Evolutionary conservation across 1,140 invertebrate genomes (phyloP).

Genomic region (Chironomus tepperi): DNA sequence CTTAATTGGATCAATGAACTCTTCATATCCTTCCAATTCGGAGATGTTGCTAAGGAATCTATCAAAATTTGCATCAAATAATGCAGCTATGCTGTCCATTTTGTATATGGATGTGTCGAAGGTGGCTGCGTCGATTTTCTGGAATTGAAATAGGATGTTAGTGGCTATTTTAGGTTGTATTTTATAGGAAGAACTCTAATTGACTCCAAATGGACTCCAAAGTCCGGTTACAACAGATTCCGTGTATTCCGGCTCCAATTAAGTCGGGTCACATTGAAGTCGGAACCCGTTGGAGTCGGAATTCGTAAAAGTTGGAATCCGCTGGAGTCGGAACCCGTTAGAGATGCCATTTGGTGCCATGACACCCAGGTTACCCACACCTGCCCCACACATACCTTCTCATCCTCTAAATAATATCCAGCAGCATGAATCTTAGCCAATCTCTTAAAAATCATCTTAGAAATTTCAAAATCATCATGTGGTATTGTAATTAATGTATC

Average conservation of each 20-base stretch:
- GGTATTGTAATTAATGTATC: neutral
- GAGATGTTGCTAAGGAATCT: neutral
- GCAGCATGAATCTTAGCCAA: conserved; percentile 19
- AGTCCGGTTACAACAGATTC: too few species aligned
- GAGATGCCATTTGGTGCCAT: neutral
- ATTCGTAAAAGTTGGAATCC: neutral
- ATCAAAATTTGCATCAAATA: neutral
- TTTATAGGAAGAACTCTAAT: too few species aligned
- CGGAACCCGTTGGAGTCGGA: too few species aligned
- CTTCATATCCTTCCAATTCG: neutral
- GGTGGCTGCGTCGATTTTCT: neutral
- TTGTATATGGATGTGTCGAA: neutral
- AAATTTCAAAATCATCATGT: conserved; percentile 7
- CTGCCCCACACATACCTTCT: neutral
- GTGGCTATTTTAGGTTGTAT: too few species aligned
- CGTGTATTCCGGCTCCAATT: too few species aligned
- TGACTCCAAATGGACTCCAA: too few species aligned
- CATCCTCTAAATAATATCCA: neutral
- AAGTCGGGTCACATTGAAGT: too few species aligned
- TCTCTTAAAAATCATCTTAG: neutral
- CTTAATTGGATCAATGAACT: neutral
- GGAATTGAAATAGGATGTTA: neutral
- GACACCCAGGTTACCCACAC: too few species aligned
- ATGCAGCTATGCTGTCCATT: neutral
- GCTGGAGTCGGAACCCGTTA: neutral